A percentile compares a stretch with the other conserved stretches of the same genome.
These are phyloP conservation scores for Chloropsis hardwickii DNA, from an alignment of 2,113 vertebrate species.

Conservation along the genomic window DNA sequence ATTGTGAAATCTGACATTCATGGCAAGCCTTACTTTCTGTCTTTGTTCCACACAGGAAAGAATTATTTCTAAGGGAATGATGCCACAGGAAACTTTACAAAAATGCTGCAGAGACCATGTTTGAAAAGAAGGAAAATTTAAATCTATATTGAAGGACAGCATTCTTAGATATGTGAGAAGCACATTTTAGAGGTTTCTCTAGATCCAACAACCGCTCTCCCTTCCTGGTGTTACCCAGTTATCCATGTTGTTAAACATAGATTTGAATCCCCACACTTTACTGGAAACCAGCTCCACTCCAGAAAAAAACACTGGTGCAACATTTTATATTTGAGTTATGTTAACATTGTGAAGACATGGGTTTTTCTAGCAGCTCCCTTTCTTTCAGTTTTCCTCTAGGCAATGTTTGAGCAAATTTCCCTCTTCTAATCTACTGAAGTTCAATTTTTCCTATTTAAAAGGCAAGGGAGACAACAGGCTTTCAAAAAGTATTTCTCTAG, in stretches of 20 bases:
- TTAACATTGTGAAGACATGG: constrained; percentile 36
- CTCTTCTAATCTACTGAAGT: constrained; percentile 32
- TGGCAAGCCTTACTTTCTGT: neutral
- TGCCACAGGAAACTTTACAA: neutral
- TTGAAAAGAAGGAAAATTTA: neutral
- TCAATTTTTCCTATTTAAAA: constrained; percentile 39
- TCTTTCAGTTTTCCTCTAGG: constrained; percentile 34
- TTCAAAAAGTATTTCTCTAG: constrained; percentile 24
- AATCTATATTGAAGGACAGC: neutral
- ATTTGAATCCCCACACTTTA: constrained; percentile 41
- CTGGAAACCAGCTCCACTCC: constrained; percentile 62
- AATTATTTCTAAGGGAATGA: neutral
- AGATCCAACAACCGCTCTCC: constrained; percentile 21
- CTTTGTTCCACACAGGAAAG: neutral
- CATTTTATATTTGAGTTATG: constrained; percentile 54
- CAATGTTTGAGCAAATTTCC: constrained; percentile 42
- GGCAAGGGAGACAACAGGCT: constrained; percentile 14
- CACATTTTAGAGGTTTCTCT: neutral
- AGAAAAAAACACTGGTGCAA: constrained; percentile 54
- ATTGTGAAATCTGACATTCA: neutral
- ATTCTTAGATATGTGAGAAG: neutral
- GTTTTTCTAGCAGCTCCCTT: constrained; percentile 36
- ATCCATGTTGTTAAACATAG: constrained; percentile 46
- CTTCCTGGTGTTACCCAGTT: constrained; percentile 40
- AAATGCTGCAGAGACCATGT: neutral